Conservation (phyloP, 2,888 invertebrate species). For the Nasonovia ribisnigri region DNA sequence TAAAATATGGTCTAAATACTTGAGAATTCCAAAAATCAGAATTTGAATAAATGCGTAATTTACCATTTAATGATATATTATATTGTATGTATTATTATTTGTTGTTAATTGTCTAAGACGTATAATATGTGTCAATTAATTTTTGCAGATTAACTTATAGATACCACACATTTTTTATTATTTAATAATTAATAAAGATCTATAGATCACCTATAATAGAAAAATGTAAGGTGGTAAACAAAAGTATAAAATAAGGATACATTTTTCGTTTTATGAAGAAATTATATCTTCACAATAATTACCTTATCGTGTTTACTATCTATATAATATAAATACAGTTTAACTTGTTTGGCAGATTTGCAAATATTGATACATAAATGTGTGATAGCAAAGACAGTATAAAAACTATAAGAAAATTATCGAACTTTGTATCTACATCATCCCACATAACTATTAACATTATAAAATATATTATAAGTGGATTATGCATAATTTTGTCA, state of each 20-base stretch:
- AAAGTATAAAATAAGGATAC: background rate
- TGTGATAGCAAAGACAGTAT: background rate
- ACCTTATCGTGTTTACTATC: background rate
- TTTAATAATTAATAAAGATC: background rate
- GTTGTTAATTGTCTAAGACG: background rate
- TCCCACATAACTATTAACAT: background rate
- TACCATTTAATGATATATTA: background rate
- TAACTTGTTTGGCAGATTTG: background rate
- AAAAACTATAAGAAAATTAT: background rate
- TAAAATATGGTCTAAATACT: background rate
- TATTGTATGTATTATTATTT: background rate
- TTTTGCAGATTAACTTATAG: background rate
- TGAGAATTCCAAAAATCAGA: background rate
- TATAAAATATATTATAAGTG: background rate
- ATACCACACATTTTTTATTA: background rate
- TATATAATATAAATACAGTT: constrained; percentile 15
- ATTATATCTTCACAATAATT: constrained; percentile 5
- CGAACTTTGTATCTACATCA: background rate
- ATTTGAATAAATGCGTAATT: background rate
- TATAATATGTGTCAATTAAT: background rate
- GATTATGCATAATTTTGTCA: background rate
- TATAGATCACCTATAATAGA: background rate
- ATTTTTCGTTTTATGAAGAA: background rate
- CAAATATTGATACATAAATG: constrained; percentile 4
- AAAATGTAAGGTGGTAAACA: background rate